phyloP scores from a whole-genome alignment of 2,888 invertebrate genomes.

The Pecten maximus region DNA sequence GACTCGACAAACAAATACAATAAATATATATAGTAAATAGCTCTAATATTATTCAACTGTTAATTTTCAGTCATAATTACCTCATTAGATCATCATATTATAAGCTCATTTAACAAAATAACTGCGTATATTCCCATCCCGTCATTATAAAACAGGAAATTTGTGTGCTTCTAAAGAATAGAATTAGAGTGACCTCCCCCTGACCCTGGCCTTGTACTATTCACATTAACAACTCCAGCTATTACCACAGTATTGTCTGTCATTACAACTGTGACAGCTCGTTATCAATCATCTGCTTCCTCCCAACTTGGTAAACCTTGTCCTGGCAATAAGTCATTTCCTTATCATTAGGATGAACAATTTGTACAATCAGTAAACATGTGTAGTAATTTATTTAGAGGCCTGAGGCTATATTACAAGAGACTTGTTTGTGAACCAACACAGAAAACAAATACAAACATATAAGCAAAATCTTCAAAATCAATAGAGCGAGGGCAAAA shows the following conservation, averaged over 20 bases:
- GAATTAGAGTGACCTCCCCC: not conserved
- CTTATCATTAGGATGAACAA: not conserved
- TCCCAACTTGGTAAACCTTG: not conserved
- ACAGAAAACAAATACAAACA: no score
- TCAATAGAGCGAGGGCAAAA: no score
- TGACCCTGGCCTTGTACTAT: not conserved
- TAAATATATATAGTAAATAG: no score
- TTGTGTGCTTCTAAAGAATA: no score
- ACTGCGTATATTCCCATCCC: no score
- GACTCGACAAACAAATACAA: no score
- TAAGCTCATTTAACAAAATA: no score
- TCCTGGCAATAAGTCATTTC: not conserved
- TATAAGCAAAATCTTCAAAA: no score
- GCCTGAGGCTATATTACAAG: not conserved
- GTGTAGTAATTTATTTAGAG: not conserved
- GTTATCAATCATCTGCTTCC: conserved; percentile 20
- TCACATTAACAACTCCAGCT: not conserved
- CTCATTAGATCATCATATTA: no score
- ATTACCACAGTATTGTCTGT: not conserved
- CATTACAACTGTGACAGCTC: conserved; percentile 10
- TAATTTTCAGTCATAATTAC: no score
- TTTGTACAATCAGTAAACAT: not conserved
- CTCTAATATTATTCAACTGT: no score
- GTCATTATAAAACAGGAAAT: no score
- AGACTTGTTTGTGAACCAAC: not conserved